Conservation (phyloP, 1,140 invertebrate species). For the Papilio polytes region DNA sequence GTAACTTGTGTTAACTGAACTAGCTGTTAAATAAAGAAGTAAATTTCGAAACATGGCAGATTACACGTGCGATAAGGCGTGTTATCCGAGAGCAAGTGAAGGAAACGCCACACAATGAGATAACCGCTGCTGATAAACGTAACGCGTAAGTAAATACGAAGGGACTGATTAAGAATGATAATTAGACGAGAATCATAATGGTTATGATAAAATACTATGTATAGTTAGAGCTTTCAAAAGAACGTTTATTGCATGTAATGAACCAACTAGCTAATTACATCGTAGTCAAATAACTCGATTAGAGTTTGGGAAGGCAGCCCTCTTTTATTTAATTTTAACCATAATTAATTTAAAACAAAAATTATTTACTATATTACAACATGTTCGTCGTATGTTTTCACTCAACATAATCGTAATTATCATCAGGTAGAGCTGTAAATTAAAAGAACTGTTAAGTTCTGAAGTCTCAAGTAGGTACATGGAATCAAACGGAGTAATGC, state of each 20-base stretch:
- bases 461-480: not conserved
- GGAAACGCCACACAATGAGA: constrained; percentile 50
- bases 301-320: not conserved
- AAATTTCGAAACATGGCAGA: constrained; percentile 46
- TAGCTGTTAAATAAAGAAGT: constrained; percentile 34
- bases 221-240: not conserved
- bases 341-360: not conserved
- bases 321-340: not conserved
- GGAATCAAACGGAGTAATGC: not conserved
- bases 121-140: constrained; percentile 52
- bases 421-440: not conserved
- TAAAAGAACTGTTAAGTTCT: not conserved
- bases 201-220: not conserved
- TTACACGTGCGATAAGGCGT: constrained; percentile 42
- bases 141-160: constrained; percentile 45
- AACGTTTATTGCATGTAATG: not conserved
- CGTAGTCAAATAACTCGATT: not conserved
- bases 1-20: not conserved
- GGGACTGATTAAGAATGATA: constrained; percentile 37
- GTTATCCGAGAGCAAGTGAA: constrained; percentile 55
- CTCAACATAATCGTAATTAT: not conserved
- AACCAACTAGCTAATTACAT: not conserved
- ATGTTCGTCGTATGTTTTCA: not conserved
- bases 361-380: not conserved
- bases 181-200: constrained; percentile 19